These are phyloP conservation scores for Epinephelus moara DNA, from an alignment of 2,113 vertebrate genomes.

Conservation along the genomic window DNA sequence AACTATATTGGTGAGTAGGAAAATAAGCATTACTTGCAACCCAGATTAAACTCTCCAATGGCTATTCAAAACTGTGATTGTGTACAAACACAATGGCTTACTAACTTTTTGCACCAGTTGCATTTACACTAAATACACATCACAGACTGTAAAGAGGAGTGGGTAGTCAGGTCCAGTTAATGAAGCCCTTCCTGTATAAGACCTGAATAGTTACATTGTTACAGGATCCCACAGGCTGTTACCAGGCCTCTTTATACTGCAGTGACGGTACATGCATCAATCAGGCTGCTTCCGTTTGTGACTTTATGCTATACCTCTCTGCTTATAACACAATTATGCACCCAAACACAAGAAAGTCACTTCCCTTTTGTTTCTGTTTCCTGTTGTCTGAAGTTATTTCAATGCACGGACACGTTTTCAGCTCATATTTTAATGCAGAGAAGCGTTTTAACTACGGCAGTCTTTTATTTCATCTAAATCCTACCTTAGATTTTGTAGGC, in stretches of 20 bases:
- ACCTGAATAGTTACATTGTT: no score
- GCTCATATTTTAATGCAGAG: neutral
- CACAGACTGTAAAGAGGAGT: neutral
- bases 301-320: neutral
- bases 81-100: neutral
- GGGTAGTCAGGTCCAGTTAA: neutral
- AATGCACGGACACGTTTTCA: neutral
- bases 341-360: neutral
- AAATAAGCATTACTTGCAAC: neutral
- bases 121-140: neutral
- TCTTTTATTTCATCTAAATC: constrained; percentile 20
- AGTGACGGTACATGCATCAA: neutral
- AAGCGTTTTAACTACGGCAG: neutral
- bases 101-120: neutral
- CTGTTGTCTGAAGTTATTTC: constrained; percentile 1
- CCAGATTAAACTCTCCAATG: neutral
- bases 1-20: neutral
- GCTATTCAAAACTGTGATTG: neutral
- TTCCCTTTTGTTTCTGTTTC: neutral
- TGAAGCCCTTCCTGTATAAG: neutral
- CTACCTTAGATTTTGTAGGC: constrained; percentile 60
- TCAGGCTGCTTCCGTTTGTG: neutral
- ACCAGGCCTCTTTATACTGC: neutral
- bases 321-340: neutral
- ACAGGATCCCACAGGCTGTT: neutral